Conservation (phyloP, 2,888 invertebrate species). For the Euphydryas editha region DNA sequence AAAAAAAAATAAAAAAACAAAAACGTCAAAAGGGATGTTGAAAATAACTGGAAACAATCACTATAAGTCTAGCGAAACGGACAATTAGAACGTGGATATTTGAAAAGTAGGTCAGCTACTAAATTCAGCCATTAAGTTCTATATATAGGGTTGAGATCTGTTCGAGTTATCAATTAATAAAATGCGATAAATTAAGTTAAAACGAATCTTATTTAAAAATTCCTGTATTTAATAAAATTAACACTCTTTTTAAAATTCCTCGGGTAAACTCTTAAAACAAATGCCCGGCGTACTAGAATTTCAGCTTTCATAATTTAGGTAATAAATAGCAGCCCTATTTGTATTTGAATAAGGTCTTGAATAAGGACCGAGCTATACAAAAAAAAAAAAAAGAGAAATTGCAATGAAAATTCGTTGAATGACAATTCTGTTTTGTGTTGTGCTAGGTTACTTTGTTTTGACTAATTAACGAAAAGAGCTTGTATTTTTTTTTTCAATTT, state of each 20-base stretch:
- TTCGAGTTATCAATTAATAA: not conserved
- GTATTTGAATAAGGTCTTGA: conserved; percentile 17
- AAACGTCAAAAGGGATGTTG: not conserved
- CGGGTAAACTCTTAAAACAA: too few relatives aligned
- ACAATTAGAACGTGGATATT: conserved; percentile 7
- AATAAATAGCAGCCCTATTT: not conserved
- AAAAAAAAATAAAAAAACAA: not conserved
- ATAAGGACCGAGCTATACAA: not conserved
- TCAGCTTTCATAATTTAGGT: too few relatives aligned
- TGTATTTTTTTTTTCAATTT: not conserved
- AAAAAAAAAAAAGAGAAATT: not conserved
- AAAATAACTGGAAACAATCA: conserved; percentile 1
- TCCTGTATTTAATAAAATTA: not conserved
- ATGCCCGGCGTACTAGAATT: too few relatives aligned
- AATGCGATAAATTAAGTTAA: too few relatives aligned
- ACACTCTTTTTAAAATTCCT: not conserved
- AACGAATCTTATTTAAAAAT: not conserved
- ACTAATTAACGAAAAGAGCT: not conserved
- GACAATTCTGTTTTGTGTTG: not conserved
- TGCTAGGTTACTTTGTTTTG: not conserved
- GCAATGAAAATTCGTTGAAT: conserved; percentile 4
- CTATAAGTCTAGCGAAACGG: not conserved
- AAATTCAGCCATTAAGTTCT: conserved; percentile 1
- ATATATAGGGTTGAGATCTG: not conserved
- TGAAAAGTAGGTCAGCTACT: conserved; percentile 9